Conservation (phyloP, 2,888 invertebrate species). For the Mactromeris polynyma region DNA sequence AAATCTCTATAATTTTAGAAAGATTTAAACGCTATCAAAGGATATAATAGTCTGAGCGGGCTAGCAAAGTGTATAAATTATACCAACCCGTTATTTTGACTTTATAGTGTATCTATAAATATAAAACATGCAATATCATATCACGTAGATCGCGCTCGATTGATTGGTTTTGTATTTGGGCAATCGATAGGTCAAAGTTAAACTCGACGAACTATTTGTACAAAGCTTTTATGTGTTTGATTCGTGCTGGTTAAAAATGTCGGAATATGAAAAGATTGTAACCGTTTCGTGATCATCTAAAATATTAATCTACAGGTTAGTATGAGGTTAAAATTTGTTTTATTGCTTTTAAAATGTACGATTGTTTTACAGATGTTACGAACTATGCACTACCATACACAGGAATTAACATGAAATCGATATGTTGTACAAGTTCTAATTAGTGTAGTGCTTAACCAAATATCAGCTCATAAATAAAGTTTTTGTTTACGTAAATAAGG, state of each 20-base stretch:
- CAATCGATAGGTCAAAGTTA: conserved; percentile 37
- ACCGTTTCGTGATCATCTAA: not conserved
- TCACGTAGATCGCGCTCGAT: not conserved
- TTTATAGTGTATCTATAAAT: not conserved
- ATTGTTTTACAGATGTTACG: not conserved
- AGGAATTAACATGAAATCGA: not conserved
- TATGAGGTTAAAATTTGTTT: not conserved
- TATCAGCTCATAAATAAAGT: too few species aligned
- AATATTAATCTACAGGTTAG: not conserved
- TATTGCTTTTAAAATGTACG: not conserved
- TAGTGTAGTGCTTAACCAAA: too few species aligned
- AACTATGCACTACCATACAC: not conserved
- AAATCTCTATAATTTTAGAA: too few species aligned
- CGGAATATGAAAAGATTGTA: not conserved
- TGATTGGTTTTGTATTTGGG: not conserved
- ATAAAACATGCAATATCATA: not conserved
- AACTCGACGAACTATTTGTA: conserved; percentile 25
- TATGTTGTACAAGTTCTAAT: too few species aligned
- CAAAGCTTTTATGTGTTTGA: conserved; percentile 13
- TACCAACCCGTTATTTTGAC: too few species aligned
- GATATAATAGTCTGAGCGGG: too few species aligned
- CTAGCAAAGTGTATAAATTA: too few species aligned
- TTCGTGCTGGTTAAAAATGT: not conserved
- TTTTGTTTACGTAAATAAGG: too few species aligned
- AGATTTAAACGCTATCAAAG: too few species aligned